Base-by-base conservation (phyloP, 2,888 invertebrate genomes). In the Camponotus fellah region DNA sequence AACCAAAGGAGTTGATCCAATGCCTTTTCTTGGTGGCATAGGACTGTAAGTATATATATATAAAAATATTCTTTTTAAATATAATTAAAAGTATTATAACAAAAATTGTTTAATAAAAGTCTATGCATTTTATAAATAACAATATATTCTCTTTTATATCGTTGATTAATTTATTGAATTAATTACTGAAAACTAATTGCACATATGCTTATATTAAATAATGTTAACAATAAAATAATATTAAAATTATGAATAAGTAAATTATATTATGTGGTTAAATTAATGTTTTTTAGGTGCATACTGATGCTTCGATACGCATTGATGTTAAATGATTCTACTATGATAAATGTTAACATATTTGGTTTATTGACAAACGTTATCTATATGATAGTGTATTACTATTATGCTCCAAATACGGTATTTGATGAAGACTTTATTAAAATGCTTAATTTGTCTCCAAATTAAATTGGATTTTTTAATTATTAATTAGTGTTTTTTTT, bases 301-400 rank as follows among this genome's bases (percentile, higher is more conserved):
- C 95, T 98, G 82, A 97, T 97, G 96, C 95, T 98, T 85, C 97
- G 97, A 92, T 97, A 97, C 95, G 98, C 97, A 26, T 95, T 96
- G 87, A 95, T 98, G 65, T 95, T 98, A 85, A 95, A 96, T 68
- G 98, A 98, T 93, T 95, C 96, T 88, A 96, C 96, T 0, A 98
- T 98, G 97, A 97, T 97, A 69, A 96, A 96, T 92, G 97, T 98
- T 32, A 98, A 98, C 94, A 92, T 97, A 72, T 96, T 97, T 91
- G 98, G 98, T 86, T 95, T 97, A 84, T 95, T 96, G 0, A 95
- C 98, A 74, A 98, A 97, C 94, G 92, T 96, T 2, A 85, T 96
- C 4, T 98, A 98, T 93, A 94, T 97, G 84, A 87, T 95, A 85
- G 95, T 97, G 79, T 98, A 96, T 95, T 97, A 96, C 93, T 92